A percentile compares a stretch with the other conserved stretches of the same genome.
These are phyloP conservation scores for Gastrophryne carolinensis DNA, from an alignment of 2,797 vertebrate species.

Conservation along the genomic window DNA sequence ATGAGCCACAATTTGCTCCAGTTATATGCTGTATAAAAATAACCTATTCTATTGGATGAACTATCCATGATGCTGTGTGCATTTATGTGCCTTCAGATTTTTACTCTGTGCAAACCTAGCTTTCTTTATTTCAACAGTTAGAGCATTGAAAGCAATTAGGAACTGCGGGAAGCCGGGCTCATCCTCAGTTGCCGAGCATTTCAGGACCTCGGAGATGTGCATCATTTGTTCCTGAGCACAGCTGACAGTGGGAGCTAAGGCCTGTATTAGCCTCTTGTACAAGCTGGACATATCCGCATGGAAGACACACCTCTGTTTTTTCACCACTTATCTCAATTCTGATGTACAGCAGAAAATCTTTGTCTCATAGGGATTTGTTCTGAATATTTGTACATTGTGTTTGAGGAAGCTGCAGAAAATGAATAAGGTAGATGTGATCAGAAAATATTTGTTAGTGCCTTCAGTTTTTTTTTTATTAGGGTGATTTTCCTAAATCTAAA, in stretches of 20 bases:
- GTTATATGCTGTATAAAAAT: no score
- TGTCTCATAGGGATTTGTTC: neutral
- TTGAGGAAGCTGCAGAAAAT: neutral
- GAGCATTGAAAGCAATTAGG: slow-evolving; percentile 30
- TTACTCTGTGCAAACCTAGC: neutral
- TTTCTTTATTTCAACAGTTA: slow-evolving; percentile 10
- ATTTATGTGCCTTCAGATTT: no score
- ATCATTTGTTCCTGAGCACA: slow-evolving; percentile 33
- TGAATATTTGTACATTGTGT: neutral
- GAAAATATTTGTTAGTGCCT: no score
- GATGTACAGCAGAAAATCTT: neutral
- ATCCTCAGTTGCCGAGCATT: slow-evolving; percentile 11
- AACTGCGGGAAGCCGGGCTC: slow-evolving; percentile 18
- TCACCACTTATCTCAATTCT: neutral
- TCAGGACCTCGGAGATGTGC: slow-evolving; percentile 1
- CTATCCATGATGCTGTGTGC: no score
- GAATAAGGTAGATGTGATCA: no score
- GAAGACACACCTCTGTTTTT: neutral
- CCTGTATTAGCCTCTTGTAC: slow-evolving; percentile 22
- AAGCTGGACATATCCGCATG: slow-evolving; percentile 10
- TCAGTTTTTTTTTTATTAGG: no score
- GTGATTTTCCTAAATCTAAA: no score
- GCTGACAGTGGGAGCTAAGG: slow-evolving; percentile 24
- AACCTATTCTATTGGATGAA: no score
- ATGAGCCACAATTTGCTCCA: no score